Conservation (phyloP, 2,888 invertebrate genomes). For the Andrena camellia region DNA sequence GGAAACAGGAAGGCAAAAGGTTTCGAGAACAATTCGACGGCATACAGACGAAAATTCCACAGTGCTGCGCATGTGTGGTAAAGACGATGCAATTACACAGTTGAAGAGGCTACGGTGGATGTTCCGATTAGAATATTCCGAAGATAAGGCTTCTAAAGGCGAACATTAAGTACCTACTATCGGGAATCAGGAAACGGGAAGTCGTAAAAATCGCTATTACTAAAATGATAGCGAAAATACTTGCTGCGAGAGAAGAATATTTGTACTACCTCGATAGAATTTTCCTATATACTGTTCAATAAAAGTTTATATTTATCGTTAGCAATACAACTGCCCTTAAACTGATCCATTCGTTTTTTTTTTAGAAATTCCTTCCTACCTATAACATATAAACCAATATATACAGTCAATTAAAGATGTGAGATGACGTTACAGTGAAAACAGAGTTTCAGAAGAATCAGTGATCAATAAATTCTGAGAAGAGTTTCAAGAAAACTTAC, state of each 20-base stretch:
- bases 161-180: conserved; percentile 66
- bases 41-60: conserved; percentile 14
- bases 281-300: no score
- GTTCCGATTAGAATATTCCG: conserved; percentile 74
- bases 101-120: conserved; percentile 29
- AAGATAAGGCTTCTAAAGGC: conserved; percentile 74
- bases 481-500: no score
- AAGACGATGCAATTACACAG: conserved; percentile 41
- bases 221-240: conserved; percentile 17
- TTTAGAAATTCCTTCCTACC: no score
- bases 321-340: no score
- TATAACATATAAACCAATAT: no score
- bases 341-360: no score
- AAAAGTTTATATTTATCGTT: no score
- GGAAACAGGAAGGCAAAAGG: conserved; percentile 30
- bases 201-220: background rate
- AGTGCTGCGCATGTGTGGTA: conserved; percentile 7
- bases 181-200: conserved; percentile 51
- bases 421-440: no score
- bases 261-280: background rate
- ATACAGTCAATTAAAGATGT: no score
- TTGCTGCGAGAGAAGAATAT: background rate
- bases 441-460: no score
- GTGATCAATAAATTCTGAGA: no score
- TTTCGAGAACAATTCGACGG: conserved; percentile 29